Percentiles rank a stretch among this genome's conserved stretches.
phyloP scores from a whole-genome alignment of 2,113 vertebrate species.

The Leucoraja erinaceus region DNA sequence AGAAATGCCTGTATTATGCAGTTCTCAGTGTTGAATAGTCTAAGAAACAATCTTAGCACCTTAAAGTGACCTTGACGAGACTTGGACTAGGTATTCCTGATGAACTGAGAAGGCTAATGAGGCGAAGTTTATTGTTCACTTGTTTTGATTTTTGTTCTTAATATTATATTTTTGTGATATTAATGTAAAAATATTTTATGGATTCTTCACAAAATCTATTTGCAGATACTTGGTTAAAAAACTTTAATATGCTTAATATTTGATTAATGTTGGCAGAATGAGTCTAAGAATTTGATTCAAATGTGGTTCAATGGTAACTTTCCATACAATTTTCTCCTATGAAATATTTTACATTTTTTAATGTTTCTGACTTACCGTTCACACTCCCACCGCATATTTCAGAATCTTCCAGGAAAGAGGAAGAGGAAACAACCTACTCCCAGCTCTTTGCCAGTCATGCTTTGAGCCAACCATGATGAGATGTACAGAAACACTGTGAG shows the following conservation, averaged over 20 bases:
- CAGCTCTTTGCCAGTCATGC: background rate
- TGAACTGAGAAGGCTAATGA: background rate
- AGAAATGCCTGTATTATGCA: background rate
- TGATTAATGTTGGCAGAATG: background rate
- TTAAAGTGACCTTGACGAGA: background rate
- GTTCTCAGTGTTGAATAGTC: background rate
- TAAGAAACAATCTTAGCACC: background rate
- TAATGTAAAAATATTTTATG: background rate
- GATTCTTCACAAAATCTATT: background rate
- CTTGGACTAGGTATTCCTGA: background rate
- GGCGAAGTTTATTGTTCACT: background rate
- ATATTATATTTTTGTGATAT: background rate
- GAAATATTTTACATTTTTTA: background rate
- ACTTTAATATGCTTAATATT: background rate
- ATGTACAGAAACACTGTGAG: slow-evolving; percentile 1
- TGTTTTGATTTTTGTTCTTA: too few relatives aligned
- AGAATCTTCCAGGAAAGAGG: background rate
- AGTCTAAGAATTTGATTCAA: background rate
- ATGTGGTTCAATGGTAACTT: background rate
- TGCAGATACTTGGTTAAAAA: background rate
- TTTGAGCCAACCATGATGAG: background rate
- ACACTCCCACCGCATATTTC: background rate
- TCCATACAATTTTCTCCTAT: background rate
- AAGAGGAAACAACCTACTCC: background rate
- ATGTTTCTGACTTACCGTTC: background rate